Evolutionary conservation across 2,888 invertebrate species (phyloP).

Genomic region (Hyposoter dolosus): DNA sequence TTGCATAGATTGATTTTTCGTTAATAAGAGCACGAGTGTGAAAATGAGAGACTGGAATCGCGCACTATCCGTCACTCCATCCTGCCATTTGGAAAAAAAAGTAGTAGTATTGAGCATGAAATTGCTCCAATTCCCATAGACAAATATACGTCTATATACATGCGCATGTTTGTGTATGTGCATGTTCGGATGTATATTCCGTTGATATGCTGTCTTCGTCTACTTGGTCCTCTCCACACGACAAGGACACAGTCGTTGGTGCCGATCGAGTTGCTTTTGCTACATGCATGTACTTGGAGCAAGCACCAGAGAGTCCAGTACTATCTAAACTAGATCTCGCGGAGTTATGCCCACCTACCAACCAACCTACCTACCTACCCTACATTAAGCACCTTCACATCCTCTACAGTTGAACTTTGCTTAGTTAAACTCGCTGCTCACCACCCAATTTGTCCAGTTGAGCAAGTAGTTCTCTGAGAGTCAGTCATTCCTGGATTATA

Average conservation of each 20-base stretch:
- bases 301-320: constrained; percentile 48
- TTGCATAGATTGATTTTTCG: background rate
- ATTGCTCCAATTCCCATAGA: constrained; percentile 79
- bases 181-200: constrained; percentile 11
- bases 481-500: background rate
- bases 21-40: constrained; percentile 10
- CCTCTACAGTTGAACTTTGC: constrained; percentile 31
- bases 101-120: constrained; percentile 79
- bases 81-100: constrained; percentile 46
- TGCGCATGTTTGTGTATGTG: background rate
- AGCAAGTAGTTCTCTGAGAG: background rate
- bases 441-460: background rate
- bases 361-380: constrained; percentile 63
- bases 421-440: background rate
- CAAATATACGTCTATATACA: background rate
- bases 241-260: constrained; percentile 40
- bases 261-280: constrained; percentile 49
- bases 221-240: constrained; percentile 49
- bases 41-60: background rate
- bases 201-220: constrained; percentile 48
- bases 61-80: constrained; percentile 1
- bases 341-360: constrained; percentile 63
- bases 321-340: constrained; percentile 71
- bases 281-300: constrained; percentile 46
- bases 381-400: constrained; percentile 64